A percentile compares a stretch with the other conserved stretches of the same genome.
Conservation (phyloP, 2,113 vertebrate species). For the Anser brachyrhynchus region DNA sequence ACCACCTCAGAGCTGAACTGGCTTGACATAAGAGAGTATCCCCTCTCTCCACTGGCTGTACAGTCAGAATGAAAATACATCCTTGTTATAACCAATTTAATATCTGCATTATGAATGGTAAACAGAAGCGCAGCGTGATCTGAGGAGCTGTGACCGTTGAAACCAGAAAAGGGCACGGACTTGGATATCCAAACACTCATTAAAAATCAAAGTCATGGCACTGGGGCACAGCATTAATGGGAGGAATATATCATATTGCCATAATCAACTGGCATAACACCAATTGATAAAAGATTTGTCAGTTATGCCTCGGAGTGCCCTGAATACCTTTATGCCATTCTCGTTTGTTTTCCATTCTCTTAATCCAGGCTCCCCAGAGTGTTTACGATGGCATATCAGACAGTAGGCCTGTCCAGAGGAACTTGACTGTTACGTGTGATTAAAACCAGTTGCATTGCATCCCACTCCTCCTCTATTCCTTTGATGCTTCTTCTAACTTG, state of each 20-base stretch:
- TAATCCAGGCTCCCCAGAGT: constrained; percentile 27
- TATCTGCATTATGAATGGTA: neutral
- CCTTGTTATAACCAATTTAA: neutral
- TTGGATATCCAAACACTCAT: neutral
- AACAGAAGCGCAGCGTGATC: neutral
- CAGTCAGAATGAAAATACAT: neutral
- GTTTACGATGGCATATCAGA: neutral
- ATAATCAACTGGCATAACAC: neutral
- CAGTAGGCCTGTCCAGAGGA: constrained; percentile 52
- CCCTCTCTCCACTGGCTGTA: neutral
- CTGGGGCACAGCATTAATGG: neutral
- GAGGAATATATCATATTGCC: neutral
- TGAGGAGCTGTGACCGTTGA: neutral
- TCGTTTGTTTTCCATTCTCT: constrained; percentile 25
- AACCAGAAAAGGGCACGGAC: neutral
- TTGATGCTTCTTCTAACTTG: constrained; percentile 68
- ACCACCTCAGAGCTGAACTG: neutral
- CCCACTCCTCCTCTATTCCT: constrained; percentile 62
- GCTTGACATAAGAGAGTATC: neutral
- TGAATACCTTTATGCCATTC: neutral
- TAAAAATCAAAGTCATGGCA: neutral
- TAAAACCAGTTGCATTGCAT: constrained; percentile 74
- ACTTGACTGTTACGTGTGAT: constrained; percentile 62
- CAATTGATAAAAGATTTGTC: neutral
- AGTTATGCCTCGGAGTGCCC: neutral